These are phyloP conservation scores for Pionites leucogaster DNA, from an alignment of 2,113 vertebrate species.

Conservation along the genomic window DNA sequence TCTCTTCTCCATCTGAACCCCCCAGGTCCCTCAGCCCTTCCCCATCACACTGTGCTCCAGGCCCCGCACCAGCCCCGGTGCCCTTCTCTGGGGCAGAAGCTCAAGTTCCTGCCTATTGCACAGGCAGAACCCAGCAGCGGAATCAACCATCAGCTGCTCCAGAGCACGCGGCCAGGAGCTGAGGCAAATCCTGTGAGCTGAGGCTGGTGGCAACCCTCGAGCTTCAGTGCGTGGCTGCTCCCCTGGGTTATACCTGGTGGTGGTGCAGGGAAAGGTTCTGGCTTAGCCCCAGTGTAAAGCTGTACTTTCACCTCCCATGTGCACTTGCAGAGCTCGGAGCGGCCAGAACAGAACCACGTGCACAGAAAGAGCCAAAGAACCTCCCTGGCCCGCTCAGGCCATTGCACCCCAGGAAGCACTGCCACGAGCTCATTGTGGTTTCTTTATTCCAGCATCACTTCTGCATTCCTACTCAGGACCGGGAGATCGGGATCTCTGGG, in stretches of 20 bases:
- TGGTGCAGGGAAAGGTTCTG: neutral
- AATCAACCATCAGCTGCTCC: fast-evolving
- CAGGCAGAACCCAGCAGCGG: neutral
- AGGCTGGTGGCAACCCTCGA: neutral
- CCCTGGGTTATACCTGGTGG: neutral
- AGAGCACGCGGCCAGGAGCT: neutral
- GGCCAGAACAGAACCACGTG: neutral
- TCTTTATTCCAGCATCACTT: constrained; percentile 60
- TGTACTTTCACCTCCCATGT: neutral
- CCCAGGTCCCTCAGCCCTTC: neutral
- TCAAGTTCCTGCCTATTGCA: neutral
- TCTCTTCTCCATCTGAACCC: neutral
- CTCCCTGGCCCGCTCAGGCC: neutral
- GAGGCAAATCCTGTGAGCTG: neutral
- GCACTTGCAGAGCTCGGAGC: neutral
- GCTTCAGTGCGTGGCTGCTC: neutral
- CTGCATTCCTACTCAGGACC: constrained; percentile 1
- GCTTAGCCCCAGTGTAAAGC: neutral
- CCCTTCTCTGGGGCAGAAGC: neutral
- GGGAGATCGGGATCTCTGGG: neutral
- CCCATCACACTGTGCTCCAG: neutral
- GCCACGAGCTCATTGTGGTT: neutral
- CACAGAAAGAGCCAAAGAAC: neutral
- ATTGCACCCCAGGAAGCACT: fast-evolving
- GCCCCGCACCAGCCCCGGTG: fast-evolving